Base-by-base conservation (phyloP, 2,797 vertebrate species). In the Ctenosaura bakeri region DNA sequence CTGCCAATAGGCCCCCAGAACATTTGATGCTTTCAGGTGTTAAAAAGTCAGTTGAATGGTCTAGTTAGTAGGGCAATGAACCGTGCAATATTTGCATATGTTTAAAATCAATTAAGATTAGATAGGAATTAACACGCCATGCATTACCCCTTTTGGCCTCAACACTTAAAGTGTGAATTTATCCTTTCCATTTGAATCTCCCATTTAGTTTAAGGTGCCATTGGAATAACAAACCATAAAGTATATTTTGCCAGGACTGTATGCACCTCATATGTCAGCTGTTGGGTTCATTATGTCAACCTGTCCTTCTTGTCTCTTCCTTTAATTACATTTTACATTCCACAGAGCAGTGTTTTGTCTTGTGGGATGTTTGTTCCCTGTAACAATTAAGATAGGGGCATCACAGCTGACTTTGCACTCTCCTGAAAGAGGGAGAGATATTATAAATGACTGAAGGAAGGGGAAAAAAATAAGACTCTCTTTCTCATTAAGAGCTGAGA, bases 301-400 rank as follows among this genome's bases (percentile, higher is more conserved):
- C 90, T 59, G 10, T 79, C 64, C 64, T 93, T 86, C 73, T 94
- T 94, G 35, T 59, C 76, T 80, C 83, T 91, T 83, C 81, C 87
- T 93, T 91, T 94, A 88, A 89, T 94, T 93, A 85, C 54, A 35
- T 74, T 88, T 85, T 88, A 88, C 77, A 86, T 86, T 89, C 86
- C 88, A 84, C 83, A 86, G 90, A 91, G 88, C 88, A 69, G 46
- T 52, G 22, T 54, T 91, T 85, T 90, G 83, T 73, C 93, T 86
- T 92, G 46, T 91, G 92, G 93, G 94, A 94, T 80, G 85, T 85
- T 52, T 56, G 38, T 0, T 4, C 56, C 24, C 86, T 80, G 54
- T 59, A 91, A 91, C 90, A 92, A 95, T 95, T 96, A 96, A 94
- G 80, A 77, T 73, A 59, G 88, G 80, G 92, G 69, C 84, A 92